These are phyloP conservation scores for Leptodirus hochenwartii DNA, from an alignment of 2,888 invertebrate species.

Conservation along the genomic window DNA sequence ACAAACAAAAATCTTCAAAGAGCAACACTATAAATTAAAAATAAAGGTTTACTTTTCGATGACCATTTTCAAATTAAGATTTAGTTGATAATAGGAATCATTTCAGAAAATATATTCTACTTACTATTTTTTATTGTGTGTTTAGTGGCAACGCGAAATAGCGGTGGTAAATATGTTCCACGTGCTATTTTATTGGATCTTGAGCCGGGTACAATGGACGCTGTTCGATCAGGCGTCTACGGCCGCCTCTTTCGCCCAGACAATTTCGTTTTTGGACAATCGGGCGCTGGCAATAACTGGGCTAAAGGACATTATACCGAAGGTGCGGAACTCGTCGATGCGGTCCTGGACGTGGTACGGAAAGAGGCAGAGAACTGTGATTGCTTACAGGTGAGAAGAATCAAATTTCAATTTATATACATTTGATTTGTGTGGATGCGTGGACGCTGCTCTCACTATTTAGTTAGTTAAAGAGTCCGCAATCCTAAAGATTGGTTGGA, in stretches of 20 bases:
- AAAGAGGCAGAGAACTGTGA: slow-evolving; percentile 86
- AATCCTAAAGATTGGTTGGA: too few relatives aligned
- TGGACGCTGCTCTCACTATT: too few relatives aligned
- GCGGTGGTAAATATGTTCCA: slow-evolving; percentile 62
- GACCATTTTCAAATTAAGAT: too few relatives aligned
- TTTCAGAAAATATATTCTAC: too few relatives aligned
- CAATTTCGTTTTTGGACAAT: slow-evolving; percentile 64
- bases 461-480: too few relatives aligned
- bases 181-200: slow-evolving; percentile 54
- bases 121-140: slow-evolving; percentile 11
- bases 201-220: slow-evolving; percentile 78
- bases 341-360: slow-evolving; percentile 67
- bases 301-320: slow-evolving; percentile 83
- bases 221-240: slow-evolving; percentile 67
- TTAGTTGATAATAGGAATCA: too few relatives aligned
- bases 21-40: too few relatives aligned
- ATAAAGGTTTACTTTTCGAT: too few relatives aligned
- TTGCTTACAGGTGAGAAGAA: too few relatives aligned
- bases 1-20: too few relatives aligned
- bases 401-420: too few relatives aligned
- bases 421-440: too few relatives aligned
- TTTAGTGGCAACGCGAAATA: slow-evolving; percentile 38
- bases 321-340: slow-evolving; percentile 70
- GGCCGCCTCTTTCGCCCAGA: slow-evolving; percentile 83
- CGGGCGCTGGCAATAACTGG: slow-evolving; percentile 75